Base-by-base conservation (phyloP, 2,888 invertebrate species). In the Archips crataeganus region DNA sequence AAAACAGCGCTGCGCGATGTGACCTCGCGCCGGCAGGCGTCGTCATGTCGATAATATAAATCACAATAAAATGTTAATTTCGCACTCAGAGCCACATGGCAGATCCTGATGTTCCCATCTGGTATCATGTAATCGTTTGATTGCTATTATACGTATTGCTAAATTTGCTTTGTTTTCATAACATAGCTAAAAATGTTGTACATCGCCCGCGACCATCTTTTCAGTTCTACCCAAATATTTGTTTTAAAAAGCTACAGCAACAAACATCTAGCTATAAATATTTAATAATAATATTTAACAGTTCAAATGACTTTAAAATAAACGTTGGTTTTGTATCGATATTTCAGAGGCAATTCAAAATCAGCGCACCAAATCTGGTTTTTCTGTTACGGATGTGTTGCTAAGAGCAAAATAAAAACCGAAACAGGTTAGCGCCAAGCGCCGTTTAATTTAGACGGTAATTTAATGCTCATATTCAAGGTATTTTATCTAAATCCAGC, bases 21-120 rank as follows among this genome's bases (percentile, higher is more conserved):
- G 87, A 86, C 90, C 90, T 90, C 87, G 87, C 78, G 74, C 71
- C 75, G 87, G 85, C 71, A 75, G 87, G 85, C 88, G 88, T 86
- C 87, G 79, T 80, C 70, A 75, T 79, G 84, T 77, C 85, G 83
- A 85, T 84, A 80, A 82, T 82, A 87, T 86, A 88, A 88, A 90
- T 88, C 87, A 85, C 84, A 82, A 84, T 82, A 85, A 88, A 88
- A 87, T 85, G 84, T 84, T 85, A 82, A 85, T 89, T 88, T 88
- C 80, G 84, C 85, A 86, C 83, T 82, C 84, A 79, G 80, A 73
- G 78, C 85, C 87, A 88, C 84, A 86, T 87, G 86, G 82, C 81
- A 79, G 77, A 76, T 79, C 81, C 81, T 80, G 78, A 78, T 79
- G 79, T 79, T 78, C 70, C 79, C 84, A 85, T 85, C 84, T 85